Evolutionary conservation across 1,140 invertebrate species (phyloP).

Genomic region (Nasonia vitripennis): DNA sequence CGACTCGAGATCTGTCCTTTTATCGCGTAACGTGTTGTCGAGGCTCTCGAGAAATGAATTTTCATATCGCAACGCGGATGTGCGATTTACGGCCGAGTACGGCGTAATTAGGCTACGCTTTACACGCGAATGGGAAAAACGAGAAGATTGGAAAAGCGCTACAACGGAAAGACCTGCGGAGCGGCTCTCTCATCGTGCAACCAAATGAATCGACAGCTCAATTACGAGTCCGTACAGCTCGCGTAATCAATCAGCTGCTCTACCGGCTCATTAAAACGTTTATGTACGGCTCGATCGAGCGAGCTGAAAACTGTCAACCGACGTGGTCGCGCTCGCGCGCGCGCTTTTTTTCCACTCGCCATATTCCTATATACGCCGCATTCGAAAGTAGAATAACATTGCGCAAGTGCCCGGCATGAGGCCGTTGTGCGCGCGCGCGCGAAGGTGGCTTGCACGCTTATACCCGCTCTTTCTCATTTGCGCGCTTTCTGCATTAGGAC

Average conservation of each 20-base stretch:
- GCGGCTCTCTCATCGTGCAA: constrained; percentile 22
- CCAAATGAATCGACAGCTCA: constrained; percentile 44
- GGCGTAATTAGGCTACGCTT: no score
- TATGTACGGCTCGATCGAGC: not conserved
- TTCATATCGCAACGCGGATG: no score
- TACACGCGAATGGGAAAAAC: no score
- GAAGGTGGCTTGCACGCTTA: not conserved
- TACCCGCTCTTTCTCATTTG: not conserved
- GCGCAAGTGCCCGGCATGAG: not conserved
- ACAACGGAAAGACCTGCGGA: constrained; percentile 14
- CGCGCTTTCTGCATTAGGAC: not conserved
- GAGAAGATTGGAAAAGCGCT: not conserved
- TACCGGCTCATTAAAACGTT: constrained; percentile 40
- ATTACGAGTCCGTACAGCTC: constrained; percentile 7
- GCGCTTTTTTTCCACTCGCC: constrained; percentile 10
- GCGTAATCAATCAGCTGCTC: constrained; percentile 30
- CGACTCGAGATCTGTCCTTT: not conserved
- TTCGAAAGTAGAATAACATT: constrained; percentile 51
- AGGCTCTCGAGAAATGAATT: not conserved
- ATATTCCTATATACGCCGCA: constrained; percentile 37
- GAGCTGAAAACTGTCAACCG: constrained; percentile 20
- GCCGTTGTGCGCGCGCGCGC: not conserved
- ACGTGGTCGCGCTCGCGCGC: not conserved
- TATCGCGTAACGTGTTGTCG: not conserved
- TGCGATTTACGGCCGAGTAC: no score